Percentiles rank a stretch among this genome's conserved stretches.
Conservation (phyloP, 2,888 invertebrate genomes). For the Eupeodes luniger region DNA sequence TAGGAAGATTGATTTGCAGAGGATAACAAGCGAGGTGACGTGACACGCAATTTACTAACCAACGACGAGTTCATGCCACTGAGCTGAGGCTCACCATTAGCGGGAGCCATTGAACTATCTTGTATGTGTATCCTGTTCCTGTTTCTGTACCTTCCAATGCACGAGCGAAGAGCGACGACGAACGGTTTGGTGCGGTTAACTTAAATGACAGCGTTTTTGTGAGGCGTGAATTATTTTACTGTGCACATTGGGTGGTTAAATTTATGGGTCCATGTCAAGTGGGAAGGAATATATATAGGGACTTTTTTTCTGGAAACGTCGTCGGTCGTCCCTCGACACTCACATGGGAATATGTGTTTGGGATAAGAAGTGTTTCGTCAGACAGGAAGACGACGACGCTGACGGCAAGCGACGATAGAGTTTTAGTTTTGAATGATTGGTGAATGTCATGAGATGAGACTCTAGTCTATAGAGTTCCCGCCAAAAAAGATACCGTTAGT, state of each 20-base stretch:
- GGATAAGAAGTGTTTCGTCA: constrained; percentile 3
- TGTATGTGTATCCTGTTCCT: constrained; percentile 1
- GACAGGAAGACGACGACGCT: neutral
- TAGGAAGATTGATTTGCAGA: constrained; percentile 71
- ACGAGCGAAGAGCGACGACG: neutral
- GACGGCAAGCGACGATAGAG: neutral
- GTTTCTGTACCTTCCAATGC: neutral
- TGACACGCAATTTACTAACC: constrained; percentile 75
- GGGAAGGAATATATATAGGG: neutral
- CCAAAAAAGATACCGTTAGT: neutral
- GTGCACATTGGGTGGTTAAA: constrained; percentile 31
- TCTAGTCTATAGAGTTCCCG: neutral
- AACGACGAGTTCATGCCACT: constrained; percentile 58
- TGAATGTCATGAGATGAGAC: neutral
- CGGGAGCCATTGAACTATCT: constrained; percentile 32
- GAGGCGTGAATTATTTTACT: constrained; percentile 55
- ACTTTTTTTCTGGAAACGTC: neutral
- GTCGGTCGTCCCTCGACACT: neutral
- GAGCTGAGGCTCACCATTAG: constrained; percentile 30
- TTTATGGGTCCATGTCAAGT: constrained; percentile 52
- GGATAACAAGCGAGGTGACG: constrained; percentile 74
- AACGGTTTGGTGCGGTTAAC: neutral
- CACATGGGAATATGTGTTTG: neutral
- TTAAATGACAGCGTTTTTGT: constrained; percentile 60
- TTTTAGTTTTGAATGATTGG: constrained; percentile 4